Evolutionary conservation across 2,113 vertebrate genomes (phyloP).

Genomic region (Neopipo cinnamomea): DNA sequence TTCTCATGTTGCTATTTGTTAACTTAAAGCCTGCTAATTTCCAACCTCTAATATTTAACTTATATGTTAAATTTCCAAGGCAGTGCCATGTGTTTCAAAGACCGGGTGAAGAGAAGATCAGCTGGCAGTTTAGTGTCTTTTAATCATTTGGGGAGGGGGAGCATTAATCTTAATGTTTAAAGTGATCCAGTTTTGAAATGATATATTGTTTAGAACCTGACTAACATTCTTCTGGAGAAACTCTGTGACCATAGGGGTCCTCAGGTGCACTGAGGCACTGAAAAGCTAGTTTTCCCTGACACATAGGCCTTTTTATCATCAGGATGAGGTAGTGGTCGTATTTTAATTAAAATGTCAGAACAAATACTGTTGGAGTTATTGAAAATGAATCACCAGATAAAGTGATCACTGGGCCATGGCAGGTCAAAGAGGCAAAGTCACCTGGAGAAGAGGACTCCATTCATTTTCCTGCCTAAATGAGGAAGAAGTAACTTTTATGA

Average conservation of each 20-base stretch:
- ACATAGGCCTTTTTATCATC: slow-evolving; percentile 84
- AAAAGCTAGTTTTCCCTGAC: slow-evolving; percentile 79
- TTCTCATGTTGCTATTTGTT: neutral
- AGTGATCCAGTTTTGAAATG: slow-evolving; percentile 71
- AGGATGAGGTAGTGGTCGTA: slow-evolving; percentile 87
- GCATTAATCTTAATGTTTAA: slow-evolving; percentile 76
- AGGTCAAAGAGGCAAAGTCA: slow-evolving; percentile 90
- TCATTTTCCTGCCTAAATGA: slow-evolving; percentile 81
- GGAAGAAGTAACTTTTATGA: slow-evolving; percentile 74
- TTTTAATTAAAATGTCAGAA: slow-evolving; percentile 96
- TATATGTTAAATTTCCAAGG: neutral
- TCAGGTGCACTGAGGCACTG: slow-evolving; percentile 81
- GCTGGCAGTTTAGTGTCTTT: slow-evolving; percentile 21
- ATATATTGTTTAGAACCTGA: slow-evolving; percentile 71
- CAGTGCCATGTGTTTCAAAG: neutral
- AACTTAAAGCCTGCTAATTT: neutral
- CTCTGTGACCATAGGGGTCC: slow-evolving; percentile 69
- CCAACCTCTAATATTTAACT: neutral
- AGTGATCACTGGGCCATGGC: slow-evolving; percentile 87
- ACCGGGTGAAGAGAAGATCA: neutral
- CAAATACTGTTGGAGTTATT: slow-evolving; percentile 89
- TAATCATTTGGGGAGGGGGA: slow-evolving; percentile 35
- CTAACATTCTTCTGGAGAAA: slow-evolving; percentile 74
- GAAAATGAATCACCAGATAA: slow-evolving; percentile 90
- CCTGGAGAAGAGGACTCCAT: slow-evolving; percentile 79